A percentile compares a stretch with the other conserved stretches of the same genome.
Conservation (phyloP, 2,797 vertebrate species). For the Hafferia zeledoni region DNA sequence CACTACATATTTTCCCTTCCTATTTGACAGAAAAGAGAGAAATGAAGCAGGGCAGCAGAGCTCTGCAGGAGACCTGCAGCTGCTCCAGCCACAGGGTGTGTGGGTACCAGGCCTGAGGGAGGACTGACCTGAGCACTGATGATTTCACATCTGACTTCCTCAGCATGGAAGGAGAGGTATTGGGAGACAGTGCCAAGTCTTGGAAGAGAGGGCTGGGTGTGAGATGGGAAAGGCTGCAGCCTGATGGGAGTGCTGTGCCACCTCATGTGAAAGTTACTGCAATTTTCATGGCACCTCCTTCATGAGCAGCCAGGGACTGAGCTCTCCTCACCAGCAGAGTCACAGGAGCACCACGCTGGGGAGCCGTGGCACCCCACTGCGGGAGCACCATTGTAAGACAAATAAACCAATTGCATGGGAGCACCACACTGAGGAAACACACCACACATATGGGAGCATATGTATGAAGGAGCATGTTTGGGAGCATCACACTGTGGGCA, state of each 20-base stretch:
- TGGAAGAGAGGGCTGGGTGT: not conserved
- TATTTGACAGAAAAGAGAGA: not conserved
- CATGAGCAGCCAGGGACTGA: not conserved
- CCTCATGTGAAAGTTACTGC: not conserved
- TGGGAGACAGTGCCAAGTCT: not conserved
- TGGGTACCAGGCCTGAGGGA: not conserved
- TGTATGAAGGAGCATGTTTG: not conserved
- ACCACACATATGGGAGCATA: not conserved
- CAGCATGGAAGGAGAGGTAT: not conserved
- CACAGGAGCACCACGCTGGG: not conserved
- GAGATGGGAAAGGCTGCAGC: accelerated
- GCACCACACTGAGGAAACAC: not conserved
- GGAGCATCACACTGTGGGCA: not conserved
- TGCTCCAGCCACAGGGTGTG: accelerated
- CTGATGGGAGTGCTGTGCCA: not conserved
- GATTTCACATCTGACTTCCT: not conserved
- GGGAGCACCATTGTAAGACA: not conserved
- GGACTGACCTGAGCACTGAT: accelerated
- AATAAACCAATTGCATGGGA: not conserved
- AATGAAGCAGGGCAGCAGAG: not conserved
- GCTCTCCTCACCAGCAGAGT: not conserved
- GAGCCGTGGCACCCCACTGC: not conserved
- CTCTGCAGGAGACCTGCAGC: not conserved
- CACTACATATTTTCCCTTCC: not conserved
- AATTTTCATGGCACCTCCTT: not conserved